Evolutionary conservation across 2,113 vertebrate genomes (phyloP).

Genomic region (Dascyllus trimaculatus): DNA sequence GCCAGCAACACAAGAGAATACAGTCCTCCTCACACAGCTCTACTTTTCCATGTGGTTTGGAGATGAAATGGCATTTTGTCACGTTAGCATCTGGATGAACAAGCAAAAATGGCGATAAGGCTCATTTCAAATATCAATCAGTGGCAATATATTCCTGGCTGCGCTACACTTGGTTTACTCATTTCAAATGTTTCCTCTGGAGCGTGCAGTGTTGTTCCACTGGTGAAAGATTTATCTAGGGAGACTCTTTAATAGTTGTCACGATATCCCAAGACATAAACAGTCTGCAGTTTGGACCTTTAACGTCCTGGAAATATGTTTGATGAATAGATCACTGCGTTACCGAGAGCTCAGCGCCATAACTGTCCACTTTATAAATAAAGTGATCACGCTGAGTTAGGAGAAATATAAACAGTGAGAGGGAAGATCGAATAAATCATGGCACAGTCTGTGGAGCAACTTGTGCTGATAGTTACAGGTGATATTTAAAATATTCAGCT

Average conservation of each 20-base stretch:
- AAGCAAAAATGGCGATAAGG: constrained; percentile 25
- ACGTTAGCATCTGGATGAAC: constrained; percentile 35
- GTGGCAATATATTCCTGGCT: not conserved
- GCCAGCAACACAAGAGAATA: not conserved
- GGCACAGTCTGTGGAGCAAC: not conserved
- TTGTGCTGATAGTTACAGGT: constrained; percentile 3
- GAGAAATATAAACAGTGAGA: constrained; percentile 1
- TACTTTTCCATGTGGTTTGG: constrained; percentile 25
- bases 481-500: constrained; percentile 11
- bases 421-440: constrained; percentile 23
- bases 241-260: constrained; percentile 10
- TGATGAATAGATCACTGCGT: not conserved
- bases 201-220: not conserved
- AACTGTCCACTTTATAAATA: constrained; percentile 3
- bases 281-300: constrained; percentile 7
- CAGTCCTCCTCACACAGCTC: not conserved
- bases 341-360: not conserved
- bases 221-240: constrained; percentile 6
- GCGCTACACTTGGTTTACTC: not conserved
- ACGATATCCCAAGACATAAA: constrained; percentile 7
- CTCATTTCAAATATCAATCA: constrained; percentile 54
- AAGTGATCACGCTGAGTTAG: constrained; percentile 3
- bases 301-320: not conserved
- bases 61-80: constrained; percentile 23
- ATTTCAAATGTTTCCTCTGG: constrained; percentile 21